Evolutionary conservation across 2,797 vertebrate genomes (phyloP), one percentile per base, ranked within the genome.

Genomic region (Poeciliopsis turneri): DNA sequence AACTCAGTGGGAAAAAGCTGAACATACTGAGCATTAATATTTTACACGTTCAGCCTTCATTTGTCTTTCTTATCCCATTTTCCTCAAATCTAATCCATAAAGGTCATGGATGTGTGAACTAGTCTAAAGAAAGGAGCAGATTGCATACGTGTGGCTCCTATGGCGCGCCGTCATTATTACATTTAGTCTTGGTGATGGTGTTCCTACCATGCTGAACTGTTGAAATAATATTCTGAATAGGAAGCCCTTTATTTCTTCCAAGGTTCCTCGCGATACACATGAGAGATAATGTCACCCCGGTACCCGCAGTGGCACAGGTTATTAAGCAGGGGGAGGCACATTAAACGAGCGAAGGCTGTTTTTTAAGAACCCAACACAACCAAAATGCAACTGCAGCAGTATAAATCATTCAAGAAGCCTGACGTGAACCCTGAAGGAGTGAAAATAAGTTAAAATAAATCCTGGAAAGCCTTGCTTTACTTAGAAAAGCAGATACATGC

Each of bases 1-100:
- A 86, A 80, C 39, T 84, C 84, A 77, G 45, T 41, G 61, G 81
- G 2, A 73, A 41, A 66, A 78, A 75, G 33, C 75, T 68, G 84
- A 75, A 90, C 90, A 91, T 81, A 85, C 82, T 83, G 81, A 80
- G 82, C 78, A 91, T 93, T 84, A 85, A 92, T 93, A 92, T 89
- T 92, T 90, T 39, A 92, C 74, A 68, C 66, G 43, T 49, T 75
- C 53, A 43, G 79, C 81, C 86, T 88, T 78, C 85, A 89, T 92
- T 92, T 89, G 82, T 90, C 86, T 86, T 76, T 82, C 76, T 81
- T 78, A 77, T 69, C 61, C 39, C 13, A 87, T 90, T 91, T 89
- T 74, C 80, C 82, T 82, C 51, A 75, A 80, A 85, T 87, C 78
- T 80, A 86, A 92, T 41, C 39, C 39, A 41, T 86, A 78, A 86